These are phyloP conservation scores for Strix occidentalis DNA, from an alignment of 2,797 vertebrate genomes.

Conservation along the genomic window DNA sequence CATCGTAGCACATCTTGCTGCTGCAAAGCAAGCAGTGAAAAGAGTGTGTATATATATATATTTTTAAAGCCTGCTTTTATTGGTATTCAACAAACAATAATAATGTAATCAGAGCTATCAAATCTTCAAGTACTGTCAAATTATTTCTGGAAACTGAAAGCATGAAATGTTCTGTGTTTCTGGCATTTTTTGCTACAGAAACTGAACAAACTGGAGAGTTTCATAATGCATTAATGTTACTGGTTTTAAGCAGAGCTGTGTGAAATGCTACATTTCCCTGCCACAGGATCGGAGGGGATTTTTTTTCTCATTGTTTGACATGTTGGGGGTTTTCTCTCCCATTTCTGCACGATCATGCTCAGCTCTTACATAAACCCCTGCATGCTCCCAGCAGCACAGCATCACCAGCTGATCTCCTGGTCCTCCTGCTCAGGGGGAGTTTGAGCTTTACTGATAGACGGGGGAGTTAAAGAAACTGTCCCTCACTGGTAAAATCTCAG, in stretches of 20 bases:
- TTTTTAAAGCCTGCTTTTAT: not conserved
- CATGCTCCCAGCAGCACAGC: accelerated
- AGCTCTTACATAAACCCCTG: not conserved
- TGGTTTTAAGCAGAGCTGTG: not conserved
- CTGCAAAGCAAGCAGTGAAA: not conserved
- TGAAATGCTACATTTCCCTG: not conserved
- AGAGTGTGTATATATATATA: not conserved
- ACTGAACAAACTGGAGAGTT: not conserved
- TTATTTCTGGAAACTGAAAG: slow-evolving; percentile 42
- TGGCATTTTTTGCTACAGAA: not conserved
- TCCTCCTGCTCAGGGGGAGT: accelerated
- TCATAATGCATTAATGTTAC: not conserved
- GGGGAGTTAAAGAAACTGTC: not conserved
- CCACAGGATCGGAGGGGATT: accelerated
- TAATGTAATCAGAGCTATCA: slow-evolving; percentile 9
- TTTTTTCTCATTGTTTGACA: accelerated
- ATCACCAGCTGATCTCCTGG: not conserved
- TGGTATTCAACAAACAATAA: slow-evolving; percentile 33
- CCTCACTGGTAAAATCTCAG: accelerated
- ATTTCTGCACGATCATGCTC: accelerated
- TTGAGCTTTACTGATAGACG: not conserved
- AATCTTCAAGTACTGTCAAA: slow-evolving; percentile 25
- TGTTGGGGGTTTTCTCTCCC: not conserved
- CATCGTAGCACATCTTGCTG: not conserved
- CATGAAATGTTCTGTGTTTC: not conserved